Conservation (phyloP, 2,888 invertebrate genomes). For the Synergus itoensis region DNA sequence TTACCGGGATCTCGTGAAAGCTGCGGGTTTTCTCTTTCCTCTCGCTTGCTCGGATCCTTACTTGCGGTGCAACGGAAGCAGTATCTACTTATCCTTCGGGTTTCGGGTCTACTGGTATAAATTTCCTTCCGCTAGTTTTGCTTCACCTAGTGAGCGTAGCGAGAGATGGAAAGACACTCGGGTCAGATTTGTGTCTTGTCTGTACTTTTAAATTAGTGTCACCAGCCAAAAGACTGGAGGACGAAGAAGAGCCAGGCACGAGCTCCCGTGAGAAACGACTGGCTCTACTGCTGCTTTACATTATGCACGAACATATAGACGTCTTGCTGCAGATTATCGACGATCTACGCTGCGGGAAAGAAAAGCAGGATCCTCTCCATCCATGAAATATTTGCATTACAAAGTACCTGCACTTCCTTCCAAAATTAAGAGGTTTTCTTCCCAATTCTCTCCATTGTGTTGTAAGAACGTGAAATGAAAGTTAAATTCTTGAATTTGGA, state of each 20-base stretch:
- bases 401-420: conserved; percentile 1
- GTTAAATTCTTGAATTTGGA: background rate
- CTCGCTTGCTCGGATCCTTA: conserved; percentile 53
- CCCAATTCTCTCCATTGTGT: background rate
- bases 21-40: conserved; percentile 59
- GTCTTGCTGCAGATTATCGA: conserved; percentile 39
- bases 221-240: conserved; percentile 38
- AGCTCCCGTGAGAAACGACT: background rate
- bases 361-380: background rate
- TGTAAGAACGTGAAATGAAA: background rate
- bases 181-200: conserved; percentile 48
- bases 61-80: conserved; percentile 63
- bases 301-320: conserved; percentile 27
- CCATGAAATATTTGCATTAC: conserved; percentile 23
- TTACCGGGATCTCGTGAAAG: conserved; percentile 71
- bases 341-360: conserved; percentile 31
- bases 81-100: conserved; percentile 69
- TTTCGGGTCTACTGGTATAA: conserved; percentile 59
- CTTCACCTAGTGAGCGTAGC: conserved; percentile 46
- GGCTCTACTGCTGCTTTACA: background rate
- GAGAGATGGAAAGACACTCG: conserved; percentile 32
- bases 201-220: conserved; percentile 58
- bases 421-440: background rate
- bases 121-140: conserved; percentile 63
- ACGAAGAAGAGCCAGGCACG: background rate